Evolutionary conservation across 2,113 vertebrate species (phyloP), one percentile per base, ranked within the genome.

Genomic region (Nipponia nippon): DNA sequence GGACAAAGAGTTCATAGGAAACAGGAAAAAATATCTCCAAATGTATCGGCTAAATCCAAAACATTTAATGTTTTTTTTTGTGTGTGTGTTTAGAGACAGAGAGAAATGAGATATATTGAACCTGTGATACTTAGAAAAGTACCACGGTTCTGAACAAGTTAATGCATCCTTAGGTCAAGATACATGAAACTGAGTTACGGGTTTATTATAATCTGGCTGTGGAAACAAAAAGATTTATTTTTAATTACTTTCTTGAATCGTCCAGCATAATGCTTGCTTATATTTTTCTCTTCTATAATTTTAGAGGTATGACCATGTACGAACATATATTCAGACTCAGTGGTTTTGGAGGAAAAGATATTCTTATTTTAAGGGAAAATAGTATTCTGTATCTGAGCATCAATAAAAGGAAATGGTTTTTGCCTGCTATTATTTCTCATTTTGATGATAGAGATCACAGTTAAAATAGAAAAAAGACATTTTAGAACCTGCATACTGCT

Each of bases 281-380:
- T 75, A 22, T 69, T 95, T 89, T 87, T 52, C 23, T 90, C 12
- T 78, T 89, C 62, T 47, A 10, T 62, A 69, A 36, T 89, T 73
- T 69, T 90, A 72, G 72, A 79, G 38, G 5, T 62, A 58, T 47
- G 67, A 38, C 75, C 44, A 56, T 47, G 25, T 49, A 79, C 4
- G 8, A 83, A 40, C 20, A 44, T 67, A 65, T 79, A 81, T 61
- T 92, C 44, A 67, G 44, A 84, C 47, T 61, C 42, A 67, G 18
- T 75, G 18, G 16, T 36, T 95, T 83, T 67, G 8, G 59, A 83
- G 83, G 22, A 92, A 90, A 91, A 83, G 11, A 25, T 80, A 46
- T 32, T 67, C 49, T 83, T 83, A 46, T 86, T 97, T 83, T 78
- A 81, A 95, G 44, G 65, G 59, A 59, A 95, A 93, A 71, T 78